phyloP scores from a whole-genome alignment of 2,797 vertebrate genomes.

The Chelmon rostratus region DNA sequence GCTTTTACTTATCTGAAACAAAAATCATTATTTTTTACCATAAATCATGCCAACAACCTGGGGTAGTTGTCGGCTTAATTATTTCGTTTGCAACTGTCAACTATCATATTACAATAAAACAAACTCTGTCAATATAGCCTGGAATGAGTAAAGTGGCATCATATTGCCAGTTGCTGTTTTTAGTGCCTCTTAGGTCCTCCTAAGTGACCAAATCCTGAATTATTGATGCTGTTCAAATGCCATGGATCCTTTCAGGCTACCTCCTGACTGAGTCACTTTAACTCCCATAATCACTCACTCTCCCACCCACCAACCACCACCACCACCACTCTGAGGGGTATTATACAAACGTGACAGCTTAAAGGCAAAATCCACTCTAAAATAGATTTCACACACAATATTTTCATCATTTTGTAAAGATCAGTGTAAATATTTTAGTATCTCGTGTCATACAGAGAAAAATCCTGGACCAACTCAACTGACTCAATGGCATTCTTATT shows the following conservation, averaged over 20 bases:
- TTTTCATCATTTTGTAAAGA: constrained; percentile 7
- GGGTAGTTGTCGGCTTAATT: constrained; percentile 24
- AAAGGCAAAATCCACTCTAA: constrained; percentile 4
- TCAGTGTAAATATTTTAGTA: constrained; percentile 12
- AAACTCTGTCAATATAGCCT: constrained; percentile 57
- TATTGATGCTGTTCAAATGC: constrained; percentile 77
- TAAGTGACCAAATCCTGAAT: constrained; percentile 79
- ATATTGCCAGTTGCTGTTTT: constrained; percentile 72
- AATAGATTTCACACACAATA: neutral
- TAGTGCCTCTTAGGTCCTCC: constrained; percentile 62
- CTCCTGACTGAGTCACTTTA: constrained; percentile 70
- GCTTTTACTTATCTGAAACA: constrained; percentile 12
- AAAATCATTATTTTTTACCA: constrained; percentile 15
- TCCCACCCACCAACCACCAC: constrained; percentile 18
- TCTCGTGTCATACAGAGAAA: constrained; percentile 3
- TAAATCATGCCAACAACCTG: constrained; percentile 24
- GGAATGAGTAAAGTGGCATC: constrained; percentile 60
- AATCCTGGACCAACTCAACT: neutral
- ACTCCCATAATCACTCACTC: constrained; percentile 53
- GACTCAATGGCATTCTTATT: neutral
- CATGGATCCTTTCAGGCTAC: constrained; percentile 66
- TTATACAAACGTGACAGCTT: constrained; percentile 31
- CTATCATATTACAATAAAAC: constrained; percentile 63
- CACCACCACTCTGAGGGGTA: constrained; percentile 13
- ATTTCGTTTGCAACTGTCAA: constrained; percentile 11